Evolutionary conservation across 2,888 invertebrate species (phyloP).

Genomic region (Agrochola lychnidis): DNA sequence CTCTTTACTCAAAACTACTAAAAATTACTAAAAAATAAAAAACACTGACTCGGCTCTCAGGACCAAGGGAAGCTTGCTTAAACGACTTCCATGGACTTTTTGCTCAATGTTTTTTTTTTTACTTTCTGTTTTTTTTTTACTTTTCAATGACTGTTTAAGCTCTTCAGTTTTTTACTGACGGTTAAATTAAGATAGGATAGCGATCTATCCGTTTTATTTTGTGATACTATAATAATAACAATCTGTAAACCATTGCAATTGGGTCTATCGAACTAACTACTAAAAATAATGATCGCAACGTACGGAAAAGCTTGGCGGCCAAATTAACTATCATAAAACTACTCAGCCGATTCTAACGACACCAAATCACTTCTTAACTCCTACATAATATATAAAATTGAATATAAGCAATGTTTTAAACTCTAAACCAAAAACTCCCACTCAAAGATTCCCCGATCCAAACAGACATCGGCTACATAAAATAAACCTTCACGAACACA

Average conservation of each 20-base stretch:
- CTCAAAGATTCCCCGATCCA: slow-evolving; percentile 20
- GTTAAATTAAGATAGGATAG: neutral
- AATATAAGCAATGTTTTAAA: neutral
- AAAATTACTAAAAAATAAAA: slow-evolving; percentile 61
- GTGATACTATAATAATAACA: neutral
- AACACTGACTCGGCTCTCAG: slow-evolving; percentile 58
- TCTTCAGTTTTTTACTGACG: slow-evolving; percentile 13
- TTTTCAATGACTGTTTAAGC: slow-evolving; percentile 38
- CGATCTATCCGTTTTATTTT: slow-evolving; percentile 20
- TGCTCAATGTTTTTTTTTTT: slow-evolving; percentile 27
- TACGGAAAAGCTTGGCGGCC: neutral
- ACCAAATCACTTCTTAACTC: neutral
- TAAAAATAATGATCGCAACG: slow-evolving; percentile 11
- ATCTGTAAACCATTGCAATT: neutral
- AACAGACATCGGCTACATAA: slow-evolving; percentile 39
- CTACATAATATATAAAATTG: neutral
- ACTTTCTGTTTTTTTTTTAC: slow-evolving; percentile 35
- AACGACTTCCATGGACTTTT: slow-evolving; percentile 61
- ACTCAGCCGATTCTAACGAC: neutral
- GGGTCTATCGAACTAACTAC: neutral
- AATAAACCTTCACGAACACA: slow-evolving; percentile 59
- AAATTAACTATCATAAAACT: neutral
- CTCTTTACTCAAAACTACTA: slow-evolving; percentile 69
- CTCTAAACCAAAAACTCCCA: slow-evolving; percentile 12
- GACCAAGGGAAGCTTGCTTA: slow-evolving; percentile 65